A percentile compares a stretch with the other conserved stretches of the same genome.
phyloP scores from a whole-genome alignment of 2,113 vertebrate species.

The Phaethon lepturus region DNA sequence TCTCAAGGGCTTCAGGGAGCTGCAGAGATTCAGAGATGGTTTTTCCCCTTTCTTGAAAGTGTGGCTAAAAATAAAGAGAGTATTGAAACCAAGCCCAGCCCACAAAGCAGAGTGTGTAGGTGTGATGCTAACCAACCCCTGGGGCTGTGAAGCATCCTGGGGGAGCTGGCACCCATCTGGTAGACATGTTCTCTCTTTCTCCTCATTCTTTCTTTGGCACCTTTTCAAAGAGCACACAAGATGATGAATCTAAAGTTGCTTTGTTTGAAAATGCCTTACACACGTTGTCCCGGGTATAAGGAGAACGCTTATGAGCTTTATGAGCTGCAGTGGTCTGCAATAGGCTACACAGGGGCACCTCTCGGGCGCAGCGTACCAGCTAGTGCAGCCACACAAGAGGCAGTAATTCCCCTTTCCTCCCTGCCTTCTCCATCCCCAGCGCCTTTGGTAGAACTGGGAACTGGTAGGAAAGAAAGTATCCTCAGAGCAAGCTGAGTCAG shows the following conservation, averaged over 20 bases:
- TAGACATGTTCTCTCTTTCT: not conserved
- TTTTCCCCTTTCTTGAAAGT: not conserved
- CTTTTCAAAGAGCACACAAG: not conserved
- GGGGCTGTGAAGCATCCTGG: not conserved
- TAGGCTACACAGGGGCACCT: not conserved
- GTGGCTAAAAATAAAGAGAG: not conserved
- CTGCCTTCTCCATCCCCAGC: not conserved
- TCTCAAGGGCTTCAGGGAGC: not conserved
- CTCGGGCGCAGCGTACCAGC: rapidly evolving
- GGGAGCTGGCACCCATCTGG: constrained; percentile 7
- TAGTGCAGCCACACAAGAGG: not conserved
- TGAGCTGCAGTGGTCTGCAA: not conserved
- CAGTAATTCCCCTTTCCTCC: not conserved
- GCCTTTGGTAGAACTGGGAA: not conserved
- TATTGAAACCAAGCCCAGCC: not conserved
- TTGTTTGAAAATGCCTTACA: not conserved
- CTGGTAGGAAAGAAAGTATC: not conserved
- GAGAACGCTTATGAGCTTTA: too few relatives aligned
- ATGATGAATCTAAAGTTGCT: not conserved
- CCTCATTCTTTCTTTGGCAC: not conserved
- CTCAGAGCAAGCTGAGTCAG: rapidly evolving
- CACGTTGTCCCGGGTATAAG: not conserved
- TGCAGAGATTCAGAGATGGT: not conserved
- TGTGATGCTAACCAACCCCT: constrained; percentile 42
- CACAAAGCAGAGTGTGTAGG: not conserved